These are phyloP conservation scores for Drosophila putrida DNA, from an alignment of 2,888 invertebrate species.

Conservation along the genomic window DNA sequence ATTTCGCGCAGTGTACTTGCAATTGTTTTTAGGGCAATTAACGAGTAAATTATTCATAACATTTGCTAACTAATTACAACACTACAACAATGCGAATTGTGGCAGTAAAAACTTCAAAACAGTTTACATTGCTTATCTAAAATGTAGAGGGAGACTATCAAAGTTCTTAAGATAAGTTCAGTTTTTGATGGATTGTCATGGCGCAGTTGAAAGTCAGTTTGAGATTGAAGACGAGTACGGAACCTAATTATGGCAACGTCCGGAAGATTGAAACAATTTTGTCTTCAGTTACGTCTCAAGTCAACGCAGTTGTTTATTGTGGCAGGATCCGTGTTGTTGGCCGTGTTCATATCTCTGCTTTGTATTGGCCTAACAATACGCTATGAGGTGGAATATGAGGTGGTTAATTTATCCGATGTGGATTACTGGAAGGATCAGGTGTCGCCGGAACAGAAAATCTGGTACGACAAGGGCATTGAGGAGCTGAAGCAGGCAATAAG, in stretches of 20 bases:
- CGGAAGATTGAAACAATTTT: slow-evolving; percentile 37
- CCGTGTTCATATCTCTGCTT: slow-evolving; percentile 69
- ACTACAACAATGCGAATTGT: slow-evolving; percentile 33
- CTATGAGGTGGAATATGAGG: slow-evolving; percentile 78
- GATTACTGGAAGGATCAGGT: slow-evolving; percentile 73
- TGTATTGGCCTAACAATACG: slow-evolving; percentile 76
- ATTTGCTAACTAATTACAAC: slow-evolving; percentile 69
- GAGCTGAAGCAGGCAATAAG: slow-evolving; percentile 87
- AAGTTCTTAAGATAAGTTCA: slow-evolving; percentile 1
- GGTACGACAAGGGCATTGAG: slow-evolving; percentile 86
- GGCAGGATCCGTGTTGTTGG: slow-evolving; percentile 66
- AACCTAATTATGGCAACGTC: slow-evolving; percentile 37
- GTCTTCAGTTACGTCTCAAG: slow-evolving; percentile 49
- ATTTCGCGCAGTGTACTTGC: slow-evolving; percentile 47
- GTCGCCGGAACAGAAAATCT: slow-evolving; percentile 77
- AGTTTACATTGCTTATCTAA: slow-evolving; percentile 10
- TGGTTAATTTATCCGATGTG: slow-evolving; percentile 67
- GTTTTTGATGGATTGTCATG: not conserved
- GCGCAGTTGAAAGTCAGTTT: not conserved
- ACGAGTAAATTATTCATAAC: slow-evolving; percentile 66
- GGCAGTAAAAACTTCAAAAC: slow-evolving; percentile 50
- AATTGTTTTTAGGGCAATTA: slow-evolving; percentile 69
- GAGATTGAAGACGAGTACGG: not conserved
- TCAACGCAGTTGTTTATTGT: slow-evolving; percentile 75
- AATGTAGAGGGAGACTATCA: not conserved